Conservation (phyloP, 2,797 vertebrate genomes). For the Alca torda region DNA sequence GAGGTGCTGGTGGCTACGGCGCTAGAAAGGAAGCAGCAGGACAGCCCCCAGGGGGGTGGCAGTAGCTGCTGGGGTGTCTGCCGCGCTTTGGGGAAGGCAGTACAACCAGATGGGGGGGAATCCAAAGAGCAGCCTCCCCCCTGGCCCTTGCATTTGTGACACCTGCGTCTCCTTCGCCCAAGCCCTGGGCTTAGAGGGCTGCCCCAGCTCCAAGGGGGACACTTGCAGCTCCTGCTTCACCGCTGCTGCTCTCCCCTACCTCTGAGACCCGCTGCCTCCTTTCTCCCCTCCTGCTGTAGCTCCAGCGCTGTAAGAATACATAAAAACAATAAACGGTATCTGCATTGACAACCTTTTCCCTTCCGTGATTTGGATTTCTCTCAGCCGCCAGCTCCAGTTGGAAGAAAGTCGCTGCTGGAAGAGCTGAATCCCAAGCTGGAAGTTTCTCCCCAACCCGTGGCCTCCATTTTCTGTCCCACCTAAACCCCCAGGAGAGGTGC, state of each 20-base stretch:
- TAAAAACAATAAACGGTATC: background rate
- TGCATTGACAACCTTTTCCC: background rate
- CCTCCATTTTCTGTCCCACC: background rate
- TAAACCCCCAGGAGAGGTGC: background rate
- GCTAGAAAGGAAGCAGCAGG: background rate
- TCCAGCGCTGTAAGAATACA: background rate
- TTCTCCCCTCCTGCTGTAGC: background rate
- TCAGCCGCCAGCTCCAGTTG: background rate
- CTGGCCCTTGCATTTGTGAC: background rate
- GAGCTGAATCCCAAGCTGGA: background rate
- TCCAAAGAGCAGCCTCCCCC: background rate
- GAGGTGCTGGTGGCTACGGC: background rate
- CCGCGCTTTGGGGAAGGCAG: background rate
- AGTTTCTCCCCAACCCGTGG: background rate
- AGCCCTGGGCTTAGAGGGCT: background rate
- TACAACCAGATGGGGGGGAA: fast-evolving
- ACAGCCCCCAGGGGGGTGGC: background rate
- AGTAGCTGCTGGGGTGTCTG: background rate
- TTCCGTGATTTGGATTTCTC: background rate
- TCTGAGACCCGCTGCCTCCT: background rate
- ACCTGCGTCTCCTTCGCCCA: background rate
- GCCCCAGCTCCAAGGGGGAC: background rate
- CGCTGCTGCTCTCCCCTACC: background rate
- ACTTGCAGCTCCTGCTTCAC: background rate
- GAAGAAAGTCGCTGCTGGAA: background rate